Evolutionary conservation across 92 coral and sea anemone species (phyloP), one percentile per base, ranked within the genome.

Genomic region (Diadumene lineata): DNA sequence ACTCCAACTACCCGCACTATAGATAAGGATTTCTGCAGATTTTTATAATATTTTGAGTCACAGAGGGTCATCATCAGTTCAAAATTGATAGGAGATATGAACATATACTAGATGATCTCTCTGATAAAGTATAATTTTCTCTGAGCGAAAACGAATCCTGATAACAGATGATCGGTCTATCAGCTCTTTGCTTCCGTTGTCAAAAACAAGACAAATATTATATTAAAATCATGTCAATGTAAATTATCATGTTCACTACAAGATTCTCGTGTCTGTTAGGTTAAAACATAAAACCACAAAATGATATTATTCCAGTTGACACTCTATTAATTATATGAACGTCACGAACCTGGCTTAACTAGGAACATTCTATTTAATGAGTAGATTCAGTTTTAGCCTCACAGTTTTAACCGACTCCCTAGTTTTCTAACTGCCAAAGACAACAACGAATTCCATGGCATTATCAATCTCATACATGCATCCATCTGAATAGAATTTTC

Each of bases 21-120:
- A 31, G 23, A 31, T 28, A 30, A 62, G 15, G 68, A 19, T 62
- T 62, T 62, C 19, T 31, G 38, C 27, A 28, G n/a, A 31, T 2
- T 10, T 6, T 21, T 19, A 21, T 23, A 23, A 38, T 38, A 38
- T 38, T 38, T 58, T 58, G 28, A 23, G 26, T 22, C 28, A 7
- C 38, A 62, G 38, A 62, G 68, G 68, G 68, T 62, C 43, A 62
- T 62, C 68, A 62, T 62, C 68, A 27, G n/a, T 60, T 23, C 16
- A 27, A 18, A 7, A 60, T 62, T 29, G 68, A 58, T 58, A 58
- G 26, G 30, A 53, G 8, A 53, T 9, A 7, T 58, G 64, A 58
- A 58, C 27, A 18, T 6, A 22, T 22, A 21, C 64, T 24, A 19
- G 26, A 19, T 18, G 30, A 6, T 24, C 15, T 11, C 25, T 27